phyloP scores from a whole-genome alignment of 2,888 invertebrate genomes.

The Latheticus oryzae region DNA sequence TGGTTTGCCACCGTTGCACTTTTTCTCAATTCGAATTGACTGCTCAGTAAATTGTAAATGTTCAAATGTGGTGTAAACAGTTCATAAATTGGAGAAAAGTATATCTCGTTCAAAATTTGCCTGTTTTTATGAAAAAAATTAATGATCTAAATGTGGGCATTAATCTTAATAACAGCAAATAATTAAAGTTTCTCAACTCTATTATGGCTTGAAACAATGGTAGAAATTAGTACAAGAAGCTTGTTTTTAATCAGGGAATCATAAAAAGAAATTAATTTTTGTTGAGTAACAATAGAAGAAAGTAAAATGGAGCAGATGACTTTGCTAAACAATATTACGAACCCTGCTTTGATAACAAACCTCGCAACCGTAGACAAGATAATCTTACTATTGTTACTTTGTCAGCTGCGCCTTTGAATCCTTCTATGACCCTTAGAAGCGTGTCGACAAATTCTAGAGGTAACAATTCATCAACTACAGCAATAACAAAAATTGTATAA shows the following conservation, averaged over 20 bases:
- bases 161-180: slow-evolving; percentile 37
- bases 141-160: slow-evolving; percentile 26
- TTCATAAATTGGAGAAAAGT: background rate
- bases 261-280: slow-evolving; percentile 42
- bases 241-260: slow-evolving; percentile 41
- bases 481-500: slow-evolving; percentile 19
- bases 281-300: slow-evolving; percentile 31
- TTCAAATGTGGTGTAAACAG: slow-evolving; percentile 13
- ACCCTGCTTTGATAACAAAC: slow-evolving; percentile 24
- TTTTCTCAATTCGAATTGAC: slow-evolving; percentile 23
- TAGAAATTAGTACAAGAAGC: slow-evolving; percentile 40
- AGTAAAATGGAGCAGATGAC: slow-evolving; percentile 37
- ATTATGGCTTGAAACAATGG: slow-evolving; percentile 35
- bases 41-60: slow-evolving; percentile 14
- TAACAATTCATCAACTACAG: slow-evolving; percentile 15
- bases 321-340: slow-evolving; percentile 32
- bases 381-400: slow-evolving; percentile 36
- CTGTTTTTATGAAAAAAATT: slow-evolving; percentile 24
- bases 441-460: too few relatives aligned
- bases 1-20: slow-evolving; percentile 17
- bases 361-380: slow-evolving; percentile 31
- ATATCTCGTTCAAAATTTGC: background rate
- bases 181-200: slow-evolving; percentile 30
- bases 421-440: slow-evolving; percentile 19
- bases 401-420: slow-evolving; percentile 26